Base-by-base conservation (phyloP, 37 sponge, comb jelly and placozoan genomes). In the Beroe forskalii region DNA sequence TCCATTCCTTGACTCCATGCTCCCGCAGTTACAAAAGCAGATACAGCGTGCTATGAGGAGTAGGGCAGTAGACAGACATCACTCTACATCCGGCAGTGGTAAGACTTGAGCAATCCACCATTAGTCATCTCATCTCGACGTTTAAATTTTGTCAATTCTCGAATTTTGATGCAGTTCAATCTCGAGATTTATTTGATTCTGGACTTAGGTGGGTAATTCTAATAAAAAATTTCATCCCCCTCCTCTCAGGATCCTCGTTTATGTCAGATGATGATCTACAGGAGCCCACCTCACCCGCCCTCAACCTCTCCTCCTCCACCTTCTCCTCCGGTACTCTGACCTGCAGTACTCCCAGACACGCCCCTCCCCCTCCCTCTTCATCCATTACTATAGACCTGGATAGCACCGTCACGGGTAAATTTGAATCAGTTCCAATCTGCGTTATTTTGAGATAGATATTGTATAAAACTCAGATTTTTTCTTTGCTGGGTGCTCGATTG, bases 11-110 rank as follows among this genome's bases (percentile, higher is more conserved):
- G n/a, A n/a, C n/a, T n/a, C n/a, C n/a, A n/a, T n/a, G n/a, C n/a
- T 23, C 43, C 30, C 40, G 19, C 86, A 80, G 86, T 37, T 80
- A 2, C 86, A 80, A 80, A 80, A 80, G 86, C 86, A 80, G n/a
- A 80, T 80, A 32, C 86, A 80, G 31, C 86, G 86, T 33, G 86
- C 86, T 20, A 80, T 80, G 55, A 80, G 35, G 55, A 41, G 55
- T 25, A 41, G 86, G 28, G 86, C 24, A 43, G 55, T 80, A 2
- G 35, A 80, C 66, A 35, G 55, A 25, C 27, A 4, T 38, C 37
- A 38, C 30, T 23, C 86, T 6, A 80, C 40, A 12, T 12, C 86
- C 28, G 72, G 72, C 6, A 48, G 55, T 48, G 55, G 55, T 48
- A n/a, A n/a, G n/a, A n/a, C n/a, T n/a, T n/a, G n/a, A n/a, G n/a